Percentiles rank a stretch among this genome's conserved stretches.
These are phyloP conservation scores for Nasonia vitripennis DNA, from an alignment of 1,140 invertebrate genomes.

Conservation along the genomic window DNA sequence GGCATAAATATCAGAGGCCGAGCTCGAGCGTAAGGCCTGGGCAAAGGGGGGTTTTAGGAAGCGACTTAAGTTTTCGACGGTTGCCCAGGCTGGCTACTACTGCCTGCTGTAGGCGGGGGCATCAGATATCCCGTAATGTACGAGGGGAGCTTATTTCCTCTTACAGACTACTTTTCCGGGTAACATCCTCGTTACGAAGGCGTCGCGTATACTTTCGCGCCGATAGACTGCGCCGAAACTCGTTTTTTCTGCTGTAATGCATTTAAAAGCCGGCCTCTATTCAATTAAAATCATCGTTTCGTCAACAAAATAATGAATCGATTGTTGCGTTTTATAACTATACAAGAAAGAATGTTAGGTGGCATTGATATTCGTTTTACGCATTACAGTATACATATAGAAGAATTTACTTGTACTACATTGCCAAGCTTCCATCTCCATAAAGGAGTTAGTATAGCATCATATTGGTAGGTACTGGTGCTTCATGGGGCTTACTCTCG, in stretches of 20 bases:
- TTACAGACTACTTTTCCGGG: constrained; percentile 60
- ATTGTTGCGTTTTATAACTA: background rate
- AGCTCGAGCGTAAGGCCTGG: constrained; percentile 38
- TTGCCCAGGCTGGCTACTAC: background rate
- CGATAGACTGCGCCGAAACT: constrained; percentile 13
- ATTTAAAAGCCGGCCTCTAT: background rate
- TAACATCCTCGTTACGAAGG: constrained; percentile 18
- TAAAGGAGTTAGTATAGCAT: background rate
- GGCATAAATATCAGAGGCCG: constrained; percentile 61
- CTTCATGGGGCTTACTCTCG: background rate
- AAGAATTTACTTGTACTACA: background rate
- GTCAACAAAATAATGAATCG: too few species aligned
- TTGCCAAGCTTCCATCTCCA: background rate
- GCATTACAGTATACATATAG: too few species aligned
- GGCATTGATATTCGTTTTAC: too few species aligned
- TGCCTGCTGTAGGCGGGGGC: constrained; percentile 54
- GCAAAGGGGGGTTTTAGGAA: constrained; percentile 54
- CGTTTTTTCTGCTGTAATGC: background rate
- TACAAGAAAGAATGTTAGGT: background rate
- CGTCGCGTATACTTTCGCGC: constrained; percentile 5
- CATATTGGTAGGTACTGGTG: background rate
- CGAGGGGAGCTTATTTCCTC: constrained; percentile 64
- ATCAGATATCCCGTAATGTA: constrained; percentile 67
- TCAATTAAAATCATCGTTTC: too few species aligned
- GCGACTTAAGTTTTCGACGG: constrained; percentile 67